Conservation (phyloP, 2,113 vertebrate genomes). For the Tragelaphus scriptus region DNA sequence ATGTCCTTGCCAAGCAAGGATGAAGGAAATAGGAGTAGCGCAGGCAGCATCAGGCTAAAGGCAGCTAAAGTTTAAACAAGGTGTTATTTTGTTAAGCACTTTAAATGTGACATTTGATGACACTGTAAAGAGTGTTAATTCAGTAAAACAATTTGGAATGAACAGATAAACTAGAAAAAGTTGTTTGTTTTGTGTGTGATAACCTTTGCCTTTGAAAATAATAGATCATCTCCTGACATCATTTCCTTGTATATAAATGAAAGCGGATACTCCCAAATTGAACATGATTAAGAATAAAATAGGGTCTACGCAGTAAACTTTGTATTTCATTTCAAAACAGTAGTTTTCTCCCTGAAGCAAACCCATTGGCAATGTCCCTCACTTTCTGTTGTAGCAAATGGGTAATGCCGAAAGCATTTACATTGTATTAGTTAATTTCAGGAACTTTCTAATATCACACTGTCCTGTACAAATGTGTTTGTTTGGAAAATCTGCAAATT, state of each 20-base stretch:
- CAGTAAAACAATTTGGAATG: neutral
- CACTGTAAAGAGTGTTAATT: neutral
- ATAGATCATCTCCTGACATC: neutral
- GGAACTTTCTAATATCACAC: slow-evolving; percentile 3
- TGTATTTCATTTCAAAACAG: slow-evolving; percentile 5
- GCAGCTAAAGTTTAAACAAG: neutral
- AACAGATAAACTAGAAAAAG: neutral
- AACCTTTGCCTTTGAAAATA: slow-evolving; percentile 37
- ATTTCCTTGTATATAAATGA: slow-evolving; percentile 20
- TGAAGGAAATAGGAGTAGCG: neutral
- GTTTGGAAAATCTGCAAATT: slow-evolving; percentile 42
- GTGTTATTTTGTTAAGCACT: slow-evolving; percentile 1
- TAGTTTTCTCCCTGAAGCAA: slow-evolving; percentile 15
- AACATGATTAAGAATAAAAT: slow-evolving; percentile 24
- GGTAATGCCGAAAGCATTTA: neutral
- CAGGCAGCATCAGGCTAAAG: neutral
- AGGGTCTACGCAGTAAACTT: neutral
- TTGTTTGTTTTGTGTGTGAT: neutral
- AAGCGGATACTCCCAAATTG: neutral
- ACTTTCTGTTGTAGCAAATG: neutral
- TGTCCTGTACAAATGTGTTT: slow-evolving; percentile 18
- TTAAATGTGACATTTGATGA: neutral
- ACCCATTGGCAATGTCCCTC: neutral
- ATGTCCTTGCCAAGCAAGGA: slow-evolving; percentile 52
- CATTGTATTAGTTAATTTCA: neutral